A percentile compares a stretch with the other conserved stretches of the same genome.
Conservation (phyloP, 1,140 invertebrate genomes). For the roundworm (Caenorhabditis elegans) region WBcel235 BX284602.5:13920001-13920500, state of each 20-base stretch:
- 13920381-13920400: neutral
- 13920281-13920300: too few relatives aligned
- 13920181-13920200: neutral
- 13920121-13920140: too few relatives aligned
- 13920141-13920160: neutral
- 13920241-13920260: too few relatives aligned
- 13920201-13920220: neutral
- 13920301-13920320: too few relatives aligned
- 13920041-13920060: neutral
- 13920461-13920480: too few relatives aligned
- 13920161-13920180: neutral
- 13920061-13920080: conserved; percentile 18
- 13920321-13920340: too few relatives aligned
- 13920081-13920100: neutral
- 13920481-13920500: too few relatives aligned
- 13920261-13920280: too few relatives aligned
- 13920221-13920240: neutral
- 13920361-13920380: neutral
- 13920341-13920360: too few relatives aligned
- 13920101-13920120: neutral
- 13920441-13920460: neutral
- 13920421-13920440: neutral
- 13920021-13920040: too few relatives aligned
- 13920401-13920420: neutral
- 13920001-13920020: too few relatives aligned